Conservation (phyloP, 2,113 vertebrate species). For the Helogale parvula region DNA sequence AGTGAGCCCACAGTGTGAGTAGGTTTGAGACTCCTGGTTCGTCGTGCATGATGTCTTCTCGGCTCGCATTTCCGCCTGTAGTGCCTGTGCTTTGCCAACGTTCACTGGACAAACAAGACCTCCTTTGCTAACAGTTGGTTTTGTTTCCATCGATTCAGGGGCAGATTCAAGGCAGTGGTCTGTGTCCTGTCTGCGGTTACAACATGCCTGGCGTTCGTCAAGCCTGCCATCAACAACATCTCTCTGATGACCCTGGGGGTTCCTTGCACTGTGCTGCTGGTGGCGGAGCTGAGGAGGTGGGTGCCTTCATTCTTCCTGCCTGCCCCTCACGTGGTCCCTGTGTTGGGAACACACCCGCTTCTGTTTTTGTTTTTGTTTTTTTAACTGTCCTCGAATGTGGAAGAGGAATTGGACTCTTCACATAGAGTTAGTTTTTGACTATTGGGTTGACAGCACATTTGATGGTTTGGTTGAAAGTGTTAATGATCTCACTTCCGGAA, state of each 20-base stretch:
- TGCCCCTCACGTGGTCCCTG: neutral
- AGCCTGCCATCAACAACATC: conserved; percentile 96
- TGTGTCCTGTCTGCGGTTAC: conserved; percentile 94
- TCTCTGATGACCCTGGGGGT: conserved; percentile 96
- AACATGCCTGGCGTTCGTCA: conserved; percentile 95
- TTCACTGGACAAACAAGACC: neutral
- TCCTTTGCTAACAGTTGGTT: conserved; percentile 41
- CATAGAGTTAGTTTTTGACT: neutral
- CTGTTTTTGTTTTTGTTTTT: neutral
- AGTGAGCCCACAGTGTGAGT: neutral
- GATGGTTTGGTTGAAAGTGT: neutral
- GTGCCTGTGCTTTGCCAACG: neutral
- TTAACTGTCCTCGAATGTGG: neutral
- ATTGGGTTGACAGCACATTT: neutral
- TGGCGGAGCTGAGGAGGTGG: conserved; percentile 96
- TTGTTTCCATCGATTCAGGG: conserved; percentile 82
- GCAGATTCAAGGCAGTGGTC: conserved; percentile 95
- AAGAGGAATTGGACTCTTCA: neutral
- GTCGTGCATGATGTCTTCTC: neutral
- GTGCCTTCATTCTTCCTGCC: conserved; percentile 15
- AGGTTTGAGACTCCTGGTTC: neutral
- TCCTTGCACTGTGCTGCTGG: conserved; percentile 94
- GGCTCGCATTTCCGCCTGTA: neutral
- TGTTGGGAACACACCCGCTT: neutral
- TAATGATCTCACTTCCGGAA: neutral